Evolutionary conservation across 1,140 invertebrate species (phyloP), one percentile per base, ranked within the genome.

Genomic region (Rhagoletis pomonella): DNA sequence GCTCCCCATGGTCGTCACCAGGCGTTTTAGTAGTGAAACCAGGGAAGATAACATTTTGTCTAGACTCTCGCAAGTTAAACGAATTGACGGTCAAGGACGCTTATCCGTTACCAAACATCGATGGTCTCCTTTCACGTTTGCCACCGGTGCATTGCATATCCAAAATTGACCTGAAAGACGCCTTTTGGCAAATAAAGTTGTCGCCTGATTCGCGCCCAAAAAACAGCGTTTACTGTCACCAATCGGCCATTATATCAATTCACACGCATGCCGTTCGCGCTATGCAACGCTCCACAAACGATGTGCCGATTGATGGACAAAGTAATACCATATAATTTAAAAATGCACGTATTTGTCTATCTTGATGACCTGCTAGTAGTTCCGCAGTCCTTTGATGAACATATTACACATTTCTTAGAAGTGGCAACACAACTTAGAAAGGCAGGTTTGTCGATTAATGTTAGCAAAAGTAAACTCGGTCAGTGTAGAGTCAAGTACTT

Each of bases 161-260:
- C 29, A 29, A 29, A 29, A 29, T 29, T 29, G 29, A 29, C 29
- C 29, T 29, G 29, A 29, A 29, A 29, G 29, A 29, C 29, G 29
- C 29, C 29, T 29, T 29, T 29, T 29, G 29, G 29, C 29, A 29
- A 39, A 91, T 88, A 17, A 60, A 60, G 3, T 88, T 89, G 55
- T 39, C 29, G 9, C 42, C 65, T 17, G 64, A 64, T 12, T 89
- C 90, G 14, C 77, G 87, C 42, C 90, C 87, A 90, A 90, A 87
- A 87, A 94, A 87, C 94, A 1, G 93, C 91, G 1, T 94, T 94
- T 88, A 89, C 88, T 4, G 89, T 93, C 1, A 90, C 29, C 29
- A 29, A 29, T 29, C 29, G 29, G 29, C 29, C 29, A 29, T 29
- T 29, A 29, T 29, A 29, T 29, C 29, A 29, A 29, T 29, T 29